Base-by-base conservation (phyloP, 92 coral and sea anemone species). In the Pocillopora grandis region DNA sequence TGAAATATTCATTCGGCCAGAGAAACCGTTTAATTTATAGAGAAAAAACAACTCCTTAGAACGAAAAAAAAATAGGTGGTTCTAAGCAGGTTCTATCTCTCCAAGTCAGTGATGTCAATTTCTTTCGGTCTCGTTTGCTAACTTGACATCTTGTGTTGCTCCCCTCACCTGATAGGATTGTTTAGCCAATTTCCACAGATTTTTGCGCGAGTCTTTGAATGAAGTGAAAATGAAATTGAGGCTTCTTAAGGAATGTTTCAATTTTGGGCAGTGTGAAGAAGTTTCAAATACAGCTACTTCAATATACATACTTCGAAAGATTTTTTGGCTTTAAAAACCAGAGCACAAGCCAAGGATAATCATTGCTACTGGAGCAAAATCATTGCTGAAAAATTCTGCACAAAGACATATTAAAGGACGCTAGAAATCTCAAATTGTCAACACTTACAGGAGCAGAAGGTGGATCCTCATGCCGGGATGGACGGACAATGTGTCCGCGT, bases 391-490 rank as follows among this genome's bases (percentile, higher is more conserved):
- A 63, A 49, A 70, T 31, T 49, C 19, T 42, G 62, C 20, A 2
- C 75, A 16, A 42, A 2, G 12, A 12, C 17, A 35, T 16, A 70
- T 2, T 33, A 1, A 36, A 16, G 57, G 35, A 68, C 20, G 72
- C 19, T 48, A 37, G 9, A 69, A 69, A 1, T 20, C 12, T 59
- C 10, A 49, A 18, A 2, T 20, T 12, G 12, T 31, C 18, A 13
- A 72, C 55, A 83, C 86, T 83, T 62, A 83, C 86, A 83, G 80
- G 74, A 83, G 86, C 65, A 83, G 80, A 63, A 83, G 64, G n/a
- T 62, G 0, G 12, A 73, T 69, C 86, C 80, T 72, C 86, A 83
- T 83, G 36, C 49, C 80, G 73, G 80, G 79, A 80, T 73, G 56
- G 80, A 27, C 66, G 27, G 73, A 83, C 86, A 62, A 83, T 59